Evolutionary conservation across 2,888 invertebrate genomes (phyloP).

Genomic region (Morpho helenor): DNA sequence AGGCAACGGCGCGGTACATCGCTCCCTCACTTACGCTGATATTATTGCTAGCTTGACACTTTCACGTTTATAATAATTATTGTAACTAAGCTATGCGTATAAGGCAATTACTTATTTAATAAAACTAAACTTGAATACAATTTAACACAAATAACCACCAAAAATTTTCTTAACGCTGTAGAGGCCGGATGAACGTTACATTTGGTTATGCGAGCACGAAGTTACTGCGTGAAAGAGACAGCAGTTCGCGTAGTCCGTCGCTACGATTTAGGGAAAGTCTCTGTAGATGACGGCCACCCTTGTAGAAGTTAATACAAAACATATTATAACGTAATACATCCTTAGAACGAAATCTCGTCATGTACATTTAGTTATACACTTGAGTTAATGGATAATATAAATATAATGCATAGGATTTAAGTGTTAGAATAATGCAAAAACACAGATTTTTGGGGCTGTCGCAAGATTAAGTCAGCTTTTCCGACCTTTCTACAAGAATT

Average conservation of each 20-base stretch:
- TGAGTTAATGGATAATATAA: no score
- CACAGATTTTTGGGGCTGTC: no score
- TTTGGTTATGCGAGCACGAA: constrained; percentile 37
- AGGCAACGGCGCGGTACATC: constrained; percentile 67
- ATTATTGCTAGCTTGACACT: constrained; percentile 50
- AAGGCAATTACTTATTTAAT: constrained; percentile 18
- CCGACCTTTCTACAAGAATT: no score
- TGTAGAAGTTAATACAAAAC: constrained; percentile 13
- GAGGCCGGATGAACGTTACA: constrained; percentile 43
- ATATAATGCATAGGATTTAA: not conserved
- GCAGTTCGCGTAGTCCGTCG: constrained; percentile 38
- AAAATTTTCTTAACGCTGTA: constrained; percentile 37
- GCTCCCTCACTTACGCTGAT: constrained; percentile 49
- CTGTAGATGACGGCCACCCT: constrained; percentile 39
- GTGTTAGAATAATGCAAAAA: not conserved
- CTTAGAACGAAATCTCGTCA: constrained; percentile 5
- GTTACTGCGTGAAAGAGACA: constrained; percentile 57
- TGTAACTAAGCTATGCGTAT: constrained; percentile 31
- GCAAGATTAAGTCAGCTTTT: no score
- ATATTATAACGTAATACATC: constrained; percentile 9
- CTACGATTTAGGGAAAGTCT: constrained; percentile 57
- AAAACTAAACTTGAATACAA: constrained; percentile 25
- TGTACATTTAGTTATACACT: not conserved
- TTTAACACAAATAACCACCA: constrained; percentile 21
- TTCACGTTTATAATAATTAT: constrained; percentile 39